These are phyloP conservation scores for Hyposoter dolosus DNA, from an alignment of 2,888 invertebrate species.

Conservation along the genomic window DNA sequence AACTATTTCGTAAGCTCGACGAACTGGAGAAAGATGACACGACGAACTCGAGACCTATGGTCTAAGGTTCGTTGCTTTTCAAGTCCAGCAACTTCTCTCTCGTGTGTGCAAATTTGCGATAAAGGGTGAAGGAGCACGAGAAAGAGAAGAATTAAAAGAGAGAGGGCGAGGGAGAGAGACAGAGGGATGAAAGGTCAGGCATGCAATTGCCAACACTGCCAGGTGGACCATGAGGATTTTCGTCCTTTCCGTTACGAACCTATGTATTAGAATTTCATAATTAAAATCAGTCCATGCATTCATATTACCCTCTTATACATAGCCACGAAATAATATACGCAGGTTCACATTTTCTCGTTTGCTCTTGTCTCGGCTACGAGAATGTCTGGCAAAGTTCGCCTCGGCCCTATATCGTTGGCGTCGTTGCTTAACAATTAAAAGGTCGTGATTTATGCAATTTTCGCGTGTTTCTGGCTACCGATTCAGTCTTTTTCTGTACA, in stretches of 20 bases:
- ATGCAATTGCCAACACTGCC: constrained; percentile 64
- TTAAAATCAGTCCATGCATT: constrained; percentile 75
- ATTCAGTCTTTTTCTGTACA: not conserved
- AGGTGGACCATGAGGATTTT: constrained; percentile 70
- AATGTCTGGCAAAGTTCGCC: constrained; percentile 31
- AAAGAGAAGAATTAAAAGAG: constrained; percentile 29
- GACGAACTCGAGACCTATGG: constrained; percentile 63
- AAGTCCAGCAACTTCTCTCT: constrained; percentile 53
- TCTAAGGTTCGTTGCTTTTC: constrained; percentile 68
- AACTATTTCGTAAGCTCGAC: constrained; percentile 55
- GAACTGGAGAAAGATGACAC: constrained; percentile 56
- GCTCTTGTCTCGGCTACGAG: not conserved
- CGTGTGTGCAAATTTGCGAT: constrained; percentile 65
- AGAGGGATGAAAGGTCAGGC: not conserved
- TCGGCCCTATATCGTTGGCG: constrained; percentile 14
- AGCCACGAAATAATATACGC: not conserved
- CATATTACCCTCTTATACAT: constrained; percentile 14
- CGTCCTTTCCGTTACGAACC: constrained; percentile 72
- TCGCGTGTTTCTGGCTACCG: not conserved
- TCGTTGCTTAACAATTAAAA: constrained; percentile 3
- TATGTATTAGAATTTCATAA: constrained; percentile 75
- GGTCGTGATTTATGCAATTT: constrained; percentile 12
- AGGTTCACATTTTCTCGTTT: not conserved
- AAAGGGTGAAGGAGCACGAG: constrained; percentile 15
- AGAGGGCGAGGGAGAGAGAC: constrained; percentile 47